Evolutionary conservation across 2,113 vertebrate species (phyloP).

Genomic region (Leptobrachium ailaonicum): DNA sequence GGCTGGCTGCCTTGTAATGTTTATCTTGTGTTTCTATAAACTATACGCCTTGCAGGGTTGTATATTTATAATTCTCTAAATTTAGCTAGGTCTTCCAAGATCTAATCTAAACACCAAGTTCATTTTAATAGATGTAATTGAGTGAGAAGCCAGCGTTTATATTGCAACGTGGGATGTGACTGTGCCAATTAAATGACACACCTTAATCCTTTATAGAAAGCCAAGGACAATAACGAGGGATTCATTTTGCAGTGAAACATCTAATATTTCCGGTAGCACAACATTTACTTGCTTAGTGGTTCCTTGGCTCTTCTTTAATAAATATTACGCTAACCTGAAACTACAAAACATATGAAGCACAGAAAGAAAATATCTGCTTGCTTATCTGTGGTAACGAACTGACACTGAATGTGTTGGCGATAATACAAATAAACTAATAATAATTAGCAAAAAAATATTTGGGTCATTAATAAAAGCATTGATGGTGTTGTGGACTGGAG

Average conservation of each 20-base stretch:
- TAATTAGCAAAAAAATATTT: no score
- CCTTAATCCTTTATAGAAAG: constrained; percentile 17
- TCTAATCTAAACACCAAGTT: constrained; percentile 33
- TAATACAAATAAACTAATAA: no score
- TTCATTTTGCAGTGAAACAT: constrained; percentile 7
- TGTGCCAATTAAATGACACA: constrained; percentile 10
- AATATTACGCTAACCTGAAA: not conserved
- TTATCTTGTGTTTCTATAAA: constrained; percentile 38
- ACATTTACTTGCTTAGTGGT: not conserved
- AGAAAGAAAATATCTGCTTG: no score
- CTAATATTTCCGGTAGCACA: not conserved
- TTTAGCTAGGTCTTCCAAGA: constrained; percentile 15
- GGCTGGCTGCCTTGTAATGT: constrained; percentile 34
- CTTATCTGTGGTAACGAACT: no score
- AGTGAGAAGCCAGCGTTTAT: constrained; percentile 29
- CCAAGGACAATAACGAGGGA: constrained; percentile 13
- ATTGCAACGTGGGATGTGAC: constrained; percentile 12
- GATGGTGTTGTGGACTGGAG: no score
- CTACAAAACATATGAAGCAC: not conserved
- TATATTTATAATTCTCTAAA: constrained; percentile 29
- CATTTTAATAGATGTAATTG: constrained; percentile 29
- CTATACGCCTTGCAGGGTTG: constrained; percentile 17
- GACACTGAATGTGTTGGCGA: no score
- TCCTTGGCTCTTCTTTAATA: not conserved
- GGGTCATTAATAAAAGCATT: no score